Base-by-base conservation (phyloP, 53 echinoderm and acorn worm species). In the Zoroaster sp. region DNA sequence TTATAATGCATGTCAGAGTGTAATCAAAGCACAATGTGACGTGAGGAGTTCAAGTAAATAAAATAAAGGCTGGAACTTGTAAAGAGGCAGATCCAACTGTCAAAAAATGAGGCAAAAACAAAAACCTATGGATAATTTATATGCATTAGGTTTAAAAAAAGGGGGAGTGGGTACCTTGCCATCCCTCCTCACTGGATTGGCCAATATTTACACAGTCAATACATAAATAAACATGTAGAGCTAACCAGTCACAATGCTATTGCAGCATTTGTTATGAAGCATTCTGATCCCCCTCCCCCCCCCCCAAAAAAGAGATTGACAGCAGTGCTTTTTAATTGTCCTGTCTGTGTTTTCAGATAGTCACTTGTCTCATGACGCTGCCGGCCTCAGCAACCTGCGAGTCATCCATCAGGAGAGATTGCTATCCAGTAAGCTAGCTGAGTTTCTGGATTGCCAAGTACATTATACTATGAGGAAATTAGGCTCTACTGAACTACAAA, bases 391-490 rank as follows among this genome's bases (percentile, higher is more conserved):
- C 8, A 94, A 96, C 75, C 89, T 96, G 35, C 76, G 85, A 17
- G 80, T 88, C 10, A 36, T 90, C 23, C 94, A 91, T 18, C 92
- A 94, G 25, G 99, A 99, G 87, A 91, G 93, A 36, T 35, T 94
- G 1, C 59, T 99, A 35, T 94, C 96, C 11, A 74, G 81, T 68
- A 99, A 99, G 72, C 87, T 99, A 40, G 95, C 96, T 15, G 93
- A 99, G 77, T 96, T 96, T 32, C 87, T 97, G 15, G 92, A 96
- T 59, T 94, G 96, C 74, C 92, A 96, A 38, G 93, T 96, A n/a
- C 89, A 96, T 33, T 96, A 99, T 45, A 94, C 94, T 15, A 91
- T 99, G 93, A 96, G 91, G 54, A 94, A 80, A 68, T 77, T 94
- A 0, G 75, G 80, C 17, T 89, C 89, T 35, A 88, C 94, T 31